A percentile compares a stretch with the other conserved stretches of the same genome.
phyloP scores from a whole-genome alignment of 2,888 invertebrate genomes.

The Tachina grossa region DNA sequence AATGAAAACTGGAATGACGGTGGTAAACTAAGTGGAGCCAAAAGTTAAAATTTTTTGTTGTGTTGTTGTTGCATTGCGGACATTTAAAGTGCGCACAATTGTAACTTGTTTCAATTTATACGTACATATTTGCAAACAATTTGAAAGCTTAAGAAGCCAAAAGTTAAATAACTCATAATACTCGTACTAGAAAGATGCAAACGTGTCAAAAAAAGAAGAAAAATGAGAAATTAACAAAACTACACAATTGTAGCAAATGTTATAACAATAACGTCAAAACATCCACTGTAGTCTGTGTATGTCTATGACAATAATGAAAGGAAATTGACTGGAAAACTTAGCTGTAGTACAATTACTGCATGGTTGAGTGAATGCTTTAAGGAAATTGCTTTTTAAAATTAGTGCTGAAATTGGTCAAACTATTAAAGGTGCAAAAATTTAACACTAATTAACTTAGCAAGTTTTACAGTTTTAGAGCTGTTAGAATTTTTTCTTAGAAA shows the following conservation, averaged over 20 bases:
- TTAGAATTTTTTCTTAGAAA: not conserved
- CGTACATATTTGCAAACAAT: not conserved
- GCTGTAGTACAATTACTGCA: not conserved
- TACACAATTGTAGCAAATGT: constrained; percentile 16
- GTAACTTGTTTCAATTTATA: constrained; percentile 5
- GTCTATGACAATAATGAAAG: not conserved
- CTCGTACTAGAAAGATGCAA: not conserved
- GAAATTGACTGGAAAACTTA: constrained; percentile 33
- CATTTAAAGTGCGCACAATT: constrained; percentile 27
- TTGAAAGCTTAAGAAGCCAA: constrained; percentile 26
- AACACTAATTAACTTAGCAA: not conserved
- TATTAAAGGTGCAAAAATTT: not conserved
- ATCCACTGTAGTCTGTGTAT: not conserved
- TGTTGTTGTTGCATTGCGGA: constrained; percentile 2
- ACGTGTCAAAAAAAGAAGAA: not conserved
- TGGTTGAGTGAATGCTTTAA: constrained; percentile 7
- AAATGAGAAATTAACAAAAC: not conserved
- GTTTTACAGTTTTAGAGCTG: not conserved
- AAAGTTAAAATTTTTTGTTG: not conserved
- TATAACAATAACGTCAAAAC: not conserved
- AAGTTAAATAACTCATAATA: constrained; percentile 26
- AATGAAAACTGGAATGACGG: not conserved
- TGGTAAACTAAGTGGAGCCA: constrained; percentile 8
- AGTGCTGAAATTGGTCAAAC: not conserved
- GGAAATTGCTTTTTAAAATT: constrained; percentile 24